Evolutionary conservation across 2,888 invertebrate genomes (phyloP), one percentile per base, ranked within the genome.

Genomic region (Allacma fusca): DNA sequence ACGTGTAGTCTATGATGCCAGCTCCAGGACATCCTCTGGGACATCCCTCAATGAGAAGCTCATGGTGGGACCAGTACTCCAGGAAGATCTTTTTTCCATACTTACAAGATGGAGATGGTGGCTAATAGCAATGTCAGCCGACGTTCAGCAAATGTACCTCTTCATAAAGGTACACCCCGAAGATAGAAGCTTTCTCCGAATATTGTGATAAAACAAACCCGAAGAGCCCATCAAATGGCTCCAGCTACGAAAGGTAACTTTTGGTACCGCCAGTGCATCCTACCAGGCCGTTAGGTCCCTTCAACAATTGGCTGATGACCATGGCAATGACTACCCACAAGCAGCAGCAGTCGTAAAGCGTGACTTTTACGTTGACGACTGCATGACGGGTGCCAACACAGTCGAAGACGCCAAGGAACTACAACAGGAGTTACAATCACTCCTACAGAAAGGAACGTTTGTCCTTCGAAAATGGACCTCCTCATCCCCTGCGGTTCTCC

Each of bases 31-130:
- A 0, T n/a, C 75, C 0, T 64, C 44, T 12, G 80, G 80, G 43
- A 16, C 77, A 1, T 86, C 86, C 77, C 82, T 72, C 81, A 84
- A n/a, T n/a, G n/a, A n/a, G n/a, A n/a, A n/a, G n/a, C n/a, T n/a
- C n/a, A n/a, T n/a, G n/a, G n/a, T n/a, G 0, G 86, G 86, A 0
- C 85, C 87, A 0, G 83, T 80, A 0, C 70, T 86, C 0, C 86
- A 87, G 73, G 82, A 84, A 7, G 85, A 85, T 24, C 78, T 87
- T 0, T 81, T 85, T 57, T 75, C 81, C 19, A 84, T 86, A n/a
- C 67, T 87, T 0, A 21, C 85, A 1, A 69, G 85, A 12, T 85
- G 85, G 77, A 75, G 86, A 1, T 76, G 78, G 7, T 81, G 86
- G 74, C 80, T 79, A 9, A 81, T 83, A 34, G 84, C 85, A 0